Percentiles rank a stretch among this genome's conserved stretches.
phyloP scores from a whole-genome alignment of 2,888 invertebrate genomes.

The Sminthurinus aureus region DNA sequence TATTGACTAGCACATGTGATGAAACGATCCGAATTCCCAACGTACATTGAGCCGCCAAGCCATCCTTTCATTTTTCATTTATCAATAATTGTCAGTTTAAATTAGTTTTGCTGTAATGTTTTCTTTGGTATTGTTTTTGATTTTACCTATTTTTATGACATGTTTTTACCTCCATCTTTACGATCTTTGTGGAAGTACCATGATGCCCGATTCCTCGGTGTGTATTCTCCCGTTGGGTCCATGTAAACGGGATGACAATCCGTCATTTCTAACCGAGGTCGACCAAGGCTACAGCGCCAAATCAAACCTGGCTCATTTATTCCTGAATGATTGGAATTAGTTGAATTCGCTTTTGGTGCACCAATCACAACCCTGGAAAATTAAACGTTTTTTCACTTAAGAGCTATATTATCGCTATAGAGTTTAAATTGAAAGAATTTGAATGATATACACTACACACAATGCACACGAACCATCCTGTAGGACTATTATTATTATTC shows the following conservation, averaged over 20 bases:
- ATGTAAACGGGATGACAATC: conserved; percentile 64
- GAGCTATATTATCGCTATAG: too few relatives aligned
- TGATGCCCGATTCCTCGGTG: not conserved
- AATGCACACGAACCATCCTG: conserved; percentile 9
- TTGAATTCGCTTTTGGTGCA: conserved; percentile 68
- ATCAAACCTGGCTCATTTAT: conserved; percentile 67
- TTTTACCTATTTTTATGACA: too few relatives aligned
- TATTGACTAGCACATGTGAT: conserved; percentile 59
- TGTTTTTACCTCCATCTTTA: conserved; percentile 55
- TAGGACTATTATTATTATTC: not conserved
- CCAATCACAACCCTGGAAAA: conserved; percentile 66
- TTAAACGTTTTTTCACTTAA: too few relatives aligned
- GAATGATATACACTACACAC: not conserved
- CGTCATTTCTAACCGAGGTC: conserved; percentile 49
- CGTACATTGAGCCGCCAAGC: conserved; percentile 55
- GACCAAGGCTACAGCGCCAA: conserved; percentile 64
- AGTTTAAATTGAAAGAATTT: too few relatives aligned
- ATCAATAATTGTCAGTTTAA: too few relatives aligned
- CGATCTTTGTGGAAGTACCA: conserved; percentile 42
- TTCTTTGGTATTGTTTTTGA: too few relatives aligned
- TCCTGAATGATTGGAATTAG: conserved; percentile 62
- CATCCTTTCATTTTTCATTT: too few relatives aligned
- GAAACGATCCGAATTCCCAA: conserved; percentile 45
- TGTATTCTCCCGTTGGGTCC: conserved; percentile 63
- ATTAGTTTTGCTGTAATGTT: too few relatives aligned